Base-by-base conservation (phyloP, 2,888 invertebrate genomes). In the Temnothorax rugatulus region DNA sequence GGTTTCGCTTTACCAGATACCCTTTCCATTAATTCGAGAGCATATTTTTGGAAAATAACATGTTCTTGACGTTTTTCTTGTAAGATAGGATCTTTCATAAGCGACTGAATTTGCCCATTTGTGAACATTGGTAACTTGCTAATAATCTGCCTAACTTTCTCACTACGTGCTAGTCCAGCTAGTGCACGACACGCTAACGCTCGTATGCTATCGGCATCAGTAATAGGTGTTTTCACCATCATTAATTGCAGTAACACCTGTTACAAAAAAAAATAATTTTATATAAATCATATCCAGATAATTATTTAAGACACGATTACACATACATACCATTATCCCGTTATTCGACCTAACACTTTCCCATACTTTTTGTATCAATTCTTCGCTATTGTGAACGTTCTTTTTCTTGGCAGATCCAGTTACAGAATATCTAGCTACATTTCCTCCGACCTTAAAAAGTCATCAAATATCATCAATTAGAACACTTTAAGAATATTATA, bases 41-140 rank as follows among this genome's bases (percentile, higher is more conserved):
- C 99, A 94, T 99, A 98, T 93, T 98, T 98, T 95, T 99, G 99
- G 95, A 99, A 99, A 95, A 97, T 97, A 0, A 98, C 98, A 95
- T 99, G 99, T 92, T 99, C 99, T 89, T 98, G 97, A 0, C 99
- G 96, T 95, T 99, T 99, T 95, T 99, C 99, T 95, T 99, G 99
- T 0, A 99, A 96, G 86, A 99, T 98, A 15, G 99, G 99, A 95
- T 99, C 99, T 79, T 98, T 97, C 98, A 99, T 99, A 81, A 99
- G 95, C 88, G 96, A 97, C 95, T 99, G 99, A 92, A 99, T 96
- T 94, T 98, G 98, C 18, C 99, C 99, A 92, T 97, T 98, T 79
- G 98, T 98, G 95, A 99, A 98, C 85, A 99, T 96, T 0, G 99
- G 99, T 87, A 99, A 96, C 95, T 99, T 99, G 91, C 98, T 97